Evolutionary conservation across 1,140 invertebrate genomes (phyloP).

Genomic region (Drosophila lacertosa): DNA sequence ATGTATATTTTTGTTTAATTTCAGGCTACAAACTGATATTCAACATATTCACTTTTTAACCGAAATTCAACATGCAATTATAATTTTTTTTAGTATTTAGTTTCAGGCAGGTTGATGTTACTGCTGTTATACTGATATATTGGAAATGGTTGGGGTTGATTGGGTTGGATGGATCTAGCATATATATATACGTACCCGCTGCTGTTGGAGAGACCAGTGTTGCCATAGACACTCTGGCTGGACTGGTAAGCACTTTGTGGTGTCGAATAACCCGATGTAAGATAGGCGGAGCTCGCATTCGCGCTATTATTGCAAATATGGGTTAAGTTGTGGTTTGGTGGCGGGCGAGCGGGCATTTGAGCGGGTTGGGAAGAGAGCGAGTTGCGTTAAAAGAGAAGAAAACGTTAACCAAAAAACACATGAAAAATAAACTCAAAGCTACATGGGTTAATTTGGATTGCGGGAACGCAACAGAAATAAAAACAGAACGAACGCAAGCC

Average conservation of each 20-base stretch:
- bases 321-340: conserved; percentile 1
- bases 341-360: background rate
- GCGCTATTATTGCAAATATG: conserved; percentile 57
- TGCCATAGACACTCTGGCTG: conserved; percentile 84
- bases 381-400: conserved; percentile 35
- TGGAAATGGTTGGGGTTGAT: background rate
- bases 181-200: conserved; percentile 74
- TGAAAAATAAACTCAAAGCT: background rate
- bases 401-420: conserved; percentile 34
- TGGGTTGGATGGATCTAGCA: conserved; percentile 5
- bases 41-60: too few relatives aligned
- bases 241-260: conserved; percentile 84
- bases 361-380: background rate
- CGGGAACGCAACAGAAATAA: conserved; percentile 4
- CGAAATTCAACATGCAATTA: conserved; percentile 23
- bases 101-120: conserved; percentile 3
- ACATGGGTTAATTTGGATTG: conserved; percentile 15
- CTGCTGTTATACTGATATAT: background rate
- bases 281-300: conserved; percentile 83
- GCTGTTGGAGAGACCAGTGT: conserved; percentile 79
- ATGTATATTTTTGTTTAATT: too few relatives aligned
- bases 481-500: background rate
- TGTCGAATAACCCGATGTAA: conserved; percentile 79
- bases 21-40: too few relatives aligned
- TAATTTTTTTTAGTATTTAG: background rate